Percentiles rank a stretch among this genome's conserved stretches.
Evolutionary conservation across 2,797 vertebrate species (phyloP).

Genomic region (Anableps anableps): DNA sequence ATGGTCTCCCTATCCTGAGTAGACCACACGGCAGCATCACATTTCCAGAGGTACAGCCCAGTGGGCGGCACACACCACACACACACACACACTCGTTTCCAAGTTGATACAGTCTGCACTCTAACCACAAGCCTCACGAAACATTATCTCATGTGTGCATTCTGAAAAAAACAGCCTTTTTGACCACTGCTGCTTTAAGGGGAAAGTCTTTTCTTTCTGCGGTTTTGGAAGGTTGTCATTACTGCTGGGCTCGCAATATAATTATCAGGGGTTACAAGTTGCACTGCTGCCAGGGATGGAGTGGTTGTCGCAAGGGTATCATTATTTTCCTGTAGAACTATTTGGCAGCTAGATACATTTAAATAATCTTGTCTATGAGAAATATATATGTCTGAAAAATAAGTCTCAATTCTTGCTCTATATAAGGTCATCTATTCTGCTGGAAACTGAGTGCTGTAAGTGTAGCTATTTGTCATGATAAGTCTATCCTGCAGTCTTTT

Average conservation of each 20-base stretch:
- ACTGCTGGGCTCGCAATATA: constrained; percentile 77
- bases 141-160: constrained; percentile 77
- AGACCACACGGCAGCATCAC: constrained; percentile 58
- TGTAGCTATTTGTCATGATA: constrained; percentile 31
- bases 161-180: constrained; percentile 58
- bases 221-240: constrained; percentile 80
- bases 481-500: constrained; percentile 8
- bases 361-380: constrained; percentile 76
- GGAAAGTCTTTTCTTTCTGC: constrained; percentile 79
- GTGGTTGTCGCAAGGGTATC: constrained; percentile 79
- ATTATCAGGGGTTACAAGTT: constrained; percentile 80
- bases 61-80: constrained; percentile 42
- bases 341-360: constrained; percentile 76
- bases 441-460: constrained; percentile 44
- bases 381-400: constrained; percentile 53
- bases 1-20: constrained; percentile 45
- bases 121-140: constrained; percentile 72
- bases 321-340: constrained; percentile 78
- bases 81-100: constrained; percentile 34
- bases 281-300: constrained; percentile 74
- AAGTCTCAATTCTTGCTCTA: constrained; percentile 46
- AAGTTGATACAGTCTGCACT: constrained; percentile 65
- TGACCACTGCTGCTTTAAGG: constrained; percentile 76
- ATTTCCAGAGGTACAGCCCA: constrained; percentile 70
- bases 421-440: constrained; percentile 41